Base-by-base conservation (phyloP, 2,888 invertebrate species). In the Hydrotaea cyrtoneurina region DNA sequence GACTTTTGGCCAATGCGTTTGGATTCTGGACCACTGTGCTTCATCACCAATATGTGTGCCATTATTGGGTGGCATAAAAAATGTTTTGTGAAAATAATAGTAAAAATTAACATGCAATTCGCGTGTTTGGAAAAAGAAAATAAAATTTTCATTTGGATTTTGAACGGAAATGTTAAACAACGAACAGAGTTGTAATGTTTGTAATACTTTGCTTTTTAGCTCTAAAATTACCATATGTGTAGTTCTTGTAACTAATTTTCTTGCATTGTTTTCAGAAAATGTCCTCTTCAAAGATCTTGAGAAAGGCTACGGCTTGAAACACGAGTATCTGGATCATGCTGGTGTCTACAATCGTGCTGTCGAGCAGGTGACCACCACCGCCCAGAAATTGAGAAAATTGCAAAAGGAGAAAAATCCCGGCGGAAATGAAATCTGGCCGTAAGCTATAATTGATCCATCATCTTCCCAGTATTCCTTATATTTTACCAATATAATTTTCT, bases 381-480 rank as follows among this genome's bases (percentile, higher is more conserved):
- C 96, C 88, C 93, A 94, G 87, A 95, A 96, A 92, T 94, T 97
- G n/a, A 94, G 95, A 31, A 93, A 94, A 53, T 91, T 96, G 82
- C 96, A 96, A 88, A 94, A 94, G n/a, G 93, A 94, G 95, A 96
- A 93, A 91, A 90, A 91, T 88, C 91, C 91, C 0, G 90, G 90
- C 0, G 91, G 91, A 26, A 80, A 72, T 15, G 88, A 91, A 0
- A 90, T 90, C 71, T 91, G 90, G 90, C 91, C 91, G 91, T 91
- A 59, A 87, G 90, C 88, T 53, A 13, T 13, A 43, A 26, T 5
- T 17, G 15, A 2, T 26, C 0, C n/a, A 31, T 31, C 50, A 50
- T 13, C 2, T 69, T 15, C 26, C 31, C 23, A 36, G 5, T 1
- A 71, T 46, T 57, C 39, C 39, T 13, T 46, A 13, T 66, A n/a